These are phyloP conservation scores for Saguinus imperator DNA, from an alignment of 2,113 vertebrate species.

Conservation along the genomic window DNA sequence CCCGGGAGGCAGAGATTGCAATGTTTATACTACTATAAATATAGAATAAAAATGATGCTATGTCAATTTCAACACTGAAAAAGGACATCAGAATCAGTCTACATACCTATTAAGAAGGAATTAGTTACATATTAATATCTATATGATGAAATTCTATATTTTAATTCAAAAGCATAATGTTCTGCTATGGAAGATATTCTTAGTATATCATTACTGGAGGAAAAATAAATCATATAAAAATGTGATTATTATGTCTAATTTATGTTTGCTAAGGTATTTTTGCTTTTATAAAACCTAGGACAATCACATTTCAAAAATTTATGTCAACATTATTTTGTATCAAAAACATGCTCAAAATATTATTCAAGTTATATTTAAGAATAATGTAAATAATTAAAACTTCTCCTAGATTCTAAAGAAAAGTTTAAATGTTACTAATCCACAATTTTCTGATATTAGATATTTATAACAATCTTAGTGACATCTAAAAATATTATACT, in stretches of 20 bases:
- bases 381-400: conserved; percentile 8
- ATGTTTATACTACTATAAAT: not conserved
- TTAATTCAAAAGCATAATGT: not conserved
- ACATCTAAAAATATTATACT: not conserved
- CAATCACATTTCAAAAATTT: not conserved
- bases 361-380: not conserved
- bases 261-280: not conserved
- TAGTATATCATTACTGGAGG: not conserved
- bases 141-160: not conserved
- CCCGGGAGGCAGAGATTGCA: too few species aligned
- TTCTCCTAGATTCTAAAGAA: not conserved
- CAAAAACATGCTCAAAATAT: not conserved
- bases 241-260: not conserved
- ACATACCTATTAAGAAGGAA: not conserved
- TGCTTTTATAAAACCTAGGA: not conserved
- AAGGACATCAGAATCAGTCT: not conserved
- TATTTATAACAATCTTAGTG: not conserved
- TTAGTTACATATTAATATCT: not conserved
- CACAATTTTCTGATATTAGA: not conserved
- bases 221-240: not conserved
- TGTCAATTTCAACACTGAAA: not conserved
- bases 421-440: not conserved
- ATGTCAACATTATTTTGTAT: not conserved
- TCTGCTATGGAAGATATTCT: not conserved
- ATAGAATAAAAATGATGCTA: not conserved